Conservation (phyloP, 2,113 vertebrate species). For the Picathartes gymnocephalus region DNA sequence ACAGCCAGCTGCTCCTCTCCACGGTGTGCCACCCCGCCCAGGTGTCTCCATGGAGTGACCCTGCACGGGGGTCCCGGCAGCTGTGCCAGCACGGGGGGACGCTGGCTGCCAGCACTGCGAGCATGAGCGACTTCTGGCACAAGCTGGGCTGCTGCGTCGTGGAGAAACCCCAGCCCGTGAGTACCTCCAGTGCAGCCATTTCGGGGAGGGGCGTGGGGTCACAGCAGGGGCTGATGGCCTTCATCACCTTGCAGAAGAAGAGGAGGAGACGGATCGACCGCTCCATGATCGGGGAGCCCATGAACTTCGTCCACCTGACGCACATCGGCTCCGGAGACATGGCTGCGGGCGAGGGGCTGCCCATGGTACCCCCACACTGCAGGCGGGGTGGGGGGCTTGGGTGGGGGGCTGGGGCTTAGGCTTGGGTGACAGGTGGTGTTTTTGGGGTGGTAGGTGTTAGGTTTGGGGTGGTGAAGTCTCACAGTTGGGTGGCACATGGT, state of each 20-base stretch:
- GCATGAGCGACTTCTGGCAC: conserved; percentile 97
- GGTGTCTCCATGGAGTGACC: conserved; percentile 37
- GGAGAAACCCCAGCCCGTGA: conserved; percentile 89
- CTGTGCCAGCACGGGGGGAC: neutral
- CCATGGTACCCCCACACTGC: conserved; percentile 68
- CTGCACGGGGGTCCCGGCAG: accelerated
- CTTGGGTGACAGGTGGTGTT: too few species aligned
- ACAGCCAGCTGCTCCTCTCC: neutral
- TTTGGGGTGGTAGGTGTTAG: too few species aligned
- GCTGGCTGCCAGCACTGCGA: conserved; percentile 54
- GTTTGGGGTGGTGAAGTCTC: neutral
- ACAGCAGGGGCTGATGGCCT: neutral
- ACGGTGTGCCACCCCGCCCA: accelerated
- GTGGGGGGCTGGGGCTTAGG: neutral
- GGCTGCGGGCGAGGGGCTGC: conserved; percentile 74
- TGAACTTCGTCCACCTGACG: conserved; percentile 91
- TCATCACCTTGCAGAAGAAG: conserved; percentile 69
- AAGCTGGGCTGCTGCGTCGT: conserved; percentile 92
- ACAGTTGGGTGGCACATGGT: accelerated
- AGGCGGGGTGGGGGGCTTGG: accelerated
- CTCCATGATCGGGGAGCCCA: conserved; percentile 91
- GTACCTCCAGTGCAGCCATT: neutral
- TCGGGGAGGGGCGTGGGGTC: accelerated
- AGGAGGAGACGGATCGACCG: conserved; percentile 86
- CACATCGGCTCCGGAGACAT: conserved; percentile 94